Percentiles rank a stretch among this genome's conserved stretches.
Conservation (phyloP, 1,140 invertebrate species). For the Cephus cinctus region DNA sequence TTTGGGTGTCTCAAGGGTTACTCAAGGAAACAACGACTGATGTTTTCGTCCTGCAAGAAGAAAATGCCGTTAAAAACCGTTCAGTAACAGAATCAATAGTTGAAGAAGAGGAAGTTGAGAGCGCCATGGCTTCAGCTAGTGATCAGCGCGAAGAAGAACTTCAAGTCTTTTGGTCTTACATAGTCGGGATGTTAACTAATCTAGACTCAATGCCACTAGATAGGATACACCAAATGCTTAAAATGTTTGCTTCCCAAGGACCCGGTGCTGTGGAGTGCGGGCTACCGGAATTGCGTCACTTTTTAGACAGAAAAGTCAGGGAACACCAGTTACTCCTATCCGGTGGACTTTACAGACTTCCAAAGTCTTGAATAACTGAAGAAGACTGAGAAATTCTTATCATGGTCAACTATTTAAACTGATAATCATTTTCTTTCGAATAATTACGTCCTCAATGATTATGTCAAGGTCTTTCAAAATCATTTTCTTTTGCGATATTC, state of each 20-base stretch:
- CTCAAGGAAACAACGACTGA: constrained; percentile 75
- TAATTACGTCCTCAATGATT: not conserved
- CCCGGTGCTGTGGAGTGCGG: constrained; percentile 83
- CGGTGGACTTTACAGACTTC: constrained; percentile 84
- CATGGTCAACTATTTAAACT: too few relatives aligned
- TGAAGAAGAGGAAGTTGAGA: constrained; percentile 90
- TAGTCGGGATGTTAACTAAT: constrained; percentile 95
- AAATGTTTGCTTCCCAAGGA: constrained; percentile 93
- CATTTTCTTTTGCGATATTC: not conserved
- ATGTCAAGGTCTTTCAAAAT: too few relatives aligned
- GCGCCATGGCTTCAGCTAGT: constrained; percentile 88
- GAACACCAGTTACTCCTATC: constrained; percentile 84
- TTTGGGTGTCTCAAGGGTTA: constrained; percentile 88
- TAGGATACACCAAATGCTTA: constrained; percentile 94
- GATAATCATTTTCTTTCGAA: not conserved
- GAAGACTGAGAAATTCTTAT: too few relatives aligned
- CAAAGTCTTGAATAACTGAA: constrained; percentile 68
- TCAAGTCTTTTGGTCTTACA: constrained; percentile 96
- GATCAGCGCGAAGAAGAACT: constrained; percentile 91
- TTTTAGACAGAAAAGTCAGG: constrained; percentile 90
- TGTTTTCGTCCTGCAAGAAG: constrained; percentile 77
- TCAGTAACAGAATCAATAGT: constrained; percentile 66
- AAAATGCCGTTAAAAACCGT: constrained; percentile 57
- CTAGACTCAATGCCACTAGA: constrained; percentile 90
- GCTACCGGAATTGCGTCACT: constrained; percentile 82